Evolutionary conservation across 2,113 vertebrate species (phyloP).

Genomic region (Micronisus gabar): DNA sequence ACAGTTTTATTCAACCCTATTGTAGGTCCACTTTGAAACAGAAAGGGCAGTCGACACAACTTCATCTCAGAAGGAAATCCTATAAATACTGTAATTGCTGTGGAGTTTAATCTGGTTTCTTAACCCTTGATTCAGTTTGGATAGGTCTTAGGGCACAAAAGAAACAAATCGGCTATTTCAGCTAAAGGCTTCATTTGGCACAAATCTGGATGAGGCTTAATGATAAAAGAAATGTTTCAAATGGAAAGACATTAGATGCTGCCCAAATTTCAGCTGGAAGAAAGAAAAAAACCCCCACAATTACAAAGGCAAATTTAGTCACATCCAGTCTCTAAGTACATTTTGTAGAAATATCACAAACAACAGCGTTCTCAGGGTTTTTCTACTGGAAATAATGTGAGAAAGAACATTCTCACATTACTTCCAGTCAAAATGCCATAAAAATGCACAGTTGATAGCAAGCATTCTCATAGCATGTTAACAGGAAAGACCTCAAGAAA

Average conservation of each 20-base stretch:
- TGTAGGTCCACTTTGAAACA: conserved; percentile 19
- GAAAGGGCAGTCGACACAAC: conserved; percentile 52
- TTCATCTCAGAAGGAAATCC: conserved; percentile 51
- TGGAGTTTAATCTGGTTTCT: conserved; percentile 46
- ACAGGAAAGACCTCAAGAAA: conserved; percentile 57
- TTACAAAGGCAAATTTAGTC: conserved; percentile 23
- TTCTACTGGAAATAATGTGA: conserved; percentile 68
- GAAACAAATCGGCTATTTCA: conserved; percentile 23
- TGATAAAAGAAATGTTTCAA: conserved; percentile 28
- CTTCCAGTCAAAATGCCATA: conserved; percentile 65
- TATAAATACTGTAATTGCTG: conserved; percentile 49
- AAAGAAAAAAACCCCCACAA: background rate
- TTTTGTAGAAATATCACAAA: conserved; percentile 46
- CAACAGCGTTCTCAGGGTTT: conserved; percentile 53
- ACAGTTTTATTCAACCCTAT: conserved; percentile 28
- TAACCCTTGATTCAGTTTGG: conserved; percentile 55
- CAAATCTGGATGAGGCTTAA: conserved; percentile 5
- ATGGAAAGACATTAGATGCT: background rate
- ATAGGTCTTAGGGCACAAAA: conserved; percentile 19
- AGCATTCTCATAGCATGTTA: conserved; percentile 61
- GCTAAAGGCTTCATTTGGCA: conserved; percentile 31
- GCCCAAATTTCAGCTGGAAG: conserved; percentile 1
- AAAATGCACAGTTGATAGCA: conserved; percentile 57
- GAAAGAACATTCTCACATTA: conserved; percentile 68
- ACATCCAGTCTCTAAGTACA: background rate